phyloP scores from a whole-genome alignment of 2,113 vertebrate genomes.

The Rallus limicola region DNA sequence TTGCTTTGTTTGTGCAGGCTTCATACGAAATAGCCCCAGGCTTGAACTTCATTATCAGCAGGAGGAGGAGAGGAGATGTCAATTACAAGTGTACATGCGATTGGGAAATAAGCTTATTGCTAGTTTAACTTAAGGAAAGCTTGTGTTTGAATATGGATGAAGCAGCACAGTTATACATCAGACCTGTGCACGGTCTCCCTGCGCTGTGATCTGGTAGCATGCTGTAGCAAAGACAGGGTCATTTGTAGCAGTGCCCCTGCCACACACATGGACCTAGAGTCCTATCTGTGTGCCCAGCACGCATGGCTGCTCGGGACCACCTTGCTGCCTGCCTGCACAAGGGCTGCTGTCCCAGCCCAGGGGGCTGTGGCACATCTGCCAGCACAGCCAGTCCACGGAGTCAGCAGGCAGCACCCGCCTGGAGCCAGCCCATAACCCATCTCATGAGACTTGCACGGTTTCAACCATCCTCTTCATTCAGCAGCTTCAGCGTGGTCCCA shows the following conservation, averaged over 20 bases:
- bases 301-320: accelerated
- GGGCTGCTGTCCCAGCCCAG: accelerated
- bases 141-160: not conserved
- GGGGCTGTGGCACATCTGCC: not conserved
- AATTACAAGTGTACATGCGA: not conserved
- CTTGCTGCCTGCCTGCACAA: not conserved
- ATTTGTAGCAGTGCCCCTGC: not conserved
- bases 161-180: not conserved
- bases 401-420: not conserved
- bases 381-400: accelerated
- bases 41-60: not conserved
- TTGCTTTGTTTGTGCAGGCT: not conserved
- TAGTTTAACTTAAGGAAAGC: not conserved
- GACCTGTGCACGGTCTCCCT: not conserved
- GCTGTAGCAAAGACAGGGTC: not conserved
- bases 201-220: not conserved
- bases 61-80: not conserved
- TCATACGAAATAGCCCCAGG: not conserved
- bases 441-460: accelerated
- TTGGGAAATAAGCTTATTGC: not conserved
- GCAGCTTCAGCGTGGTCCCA: not conserved
- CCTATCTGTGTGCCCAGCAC: accelerated
- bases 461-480: not conserved
- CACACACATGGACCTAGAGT: accelerated
- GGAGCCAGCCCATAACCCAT: not conserved